Evolutionary conservation across 2,113 vertebrate genomes (phyloP).

Genomic region (Vidua macroura): DNA sequence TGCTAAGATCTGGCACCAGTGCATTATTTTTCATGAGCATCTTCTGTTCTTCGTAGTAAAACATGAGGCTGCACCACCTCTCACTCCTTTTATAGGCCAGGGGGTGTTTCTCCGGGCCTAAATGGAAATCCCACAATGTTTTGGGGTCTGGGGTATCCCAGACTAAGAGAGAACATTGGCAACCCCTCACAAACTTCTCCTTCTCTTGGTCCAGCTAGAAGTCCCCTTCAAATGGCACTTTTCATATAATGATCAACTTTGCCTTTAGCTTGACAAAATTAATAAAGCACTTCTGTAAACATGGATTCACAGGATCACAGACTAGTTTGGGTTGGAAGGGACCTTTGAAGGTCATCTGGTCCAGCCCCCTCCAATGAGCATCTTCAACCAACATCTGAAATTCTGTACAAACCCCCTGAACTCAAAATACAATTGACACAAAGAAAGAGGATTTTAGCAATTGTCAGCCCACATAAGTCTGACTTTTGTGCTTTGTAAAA

Average conservation of each 20-base stretch:
- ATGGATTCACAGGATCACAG: neutral
- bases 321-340: neutral
- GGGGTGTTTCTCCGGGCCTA: neutral
- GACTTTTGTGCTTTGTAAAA: neutral
- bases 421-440: neutral
- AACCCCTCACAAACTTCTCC: neutral
- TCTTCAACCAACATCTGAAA: neutral
- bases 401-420: accelerated
- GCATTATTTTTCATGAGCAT: neutral
- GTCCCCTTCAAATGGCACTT: neutral
- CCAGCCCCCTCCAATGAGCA: neutral
- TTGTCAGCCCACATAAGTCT: neutral
- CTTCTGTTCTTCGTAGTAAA: slow-evolving; percentile 1
- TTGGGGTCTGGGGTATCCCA: neutral
- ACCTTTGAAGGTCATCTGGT: neutral
- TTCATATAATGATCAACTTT: neutral
- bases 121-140: neutral
- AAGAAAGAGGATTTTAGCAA: neutral
- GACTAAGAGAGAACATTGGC: neutral
- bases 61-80: neutral
- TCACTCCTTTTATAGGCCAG: neutral
- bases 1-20: slow-evolving; percentile 11
- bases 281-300: neutral
- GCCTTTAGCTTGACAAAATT: neutral
- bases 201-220: neutral